Conservation (phyloP, 2,888 invertebrate genomes). For the Amaurobius ferox region DNA sequence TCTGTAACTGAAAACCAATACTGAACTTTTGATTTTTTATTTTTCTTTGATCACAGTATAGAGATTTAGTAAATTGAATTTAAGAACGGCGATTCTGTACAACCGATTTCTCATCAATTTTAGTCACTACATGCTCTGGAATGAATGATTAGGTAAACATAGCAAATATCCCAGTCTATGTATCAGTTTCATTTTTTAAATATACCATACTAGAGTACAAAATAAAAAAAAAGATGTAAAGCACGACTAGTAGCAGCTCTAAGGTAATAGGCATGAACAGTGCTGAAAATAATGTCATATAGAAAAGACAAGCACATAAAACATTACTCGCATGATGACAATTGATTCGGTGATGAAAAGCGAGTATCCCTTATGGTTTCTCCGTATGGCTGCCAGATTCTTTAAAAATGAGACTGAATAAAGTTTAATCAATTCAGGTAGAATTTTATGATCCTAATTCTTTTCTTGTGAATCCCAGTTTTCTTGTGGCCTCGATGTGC, state of each 20-base stretch:
- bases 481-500: not conserved
- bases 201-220: not conserved
- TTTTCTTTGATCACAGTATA: constrained; percentile 7
- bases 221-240: constrained; percentile 6
- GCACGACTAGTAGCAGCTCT: constrained; percentile 26
- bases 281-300: constrained; percentile 22
- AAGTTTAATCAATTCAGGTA: not conserved
- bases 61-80: not conserved
- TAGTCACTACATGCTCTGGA: not conserved
- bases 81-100: not conserved
- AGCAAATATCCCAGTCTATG: not conserved
- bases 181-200: not conserved
- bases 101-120: not conserved
- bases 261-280: constrained; percentile 19
- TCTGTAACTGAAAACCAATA: not conserved
- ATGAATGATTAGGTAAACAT: not conserved
- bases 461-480: not conserved
- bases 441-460: not conserved
- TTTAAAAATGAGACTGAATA: not conserved
- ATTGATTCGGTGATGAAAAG: constrained; percentile 1
- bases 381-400: not conserved
- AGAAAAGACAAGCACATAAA: constrained; percentile 25
- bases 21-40: constrained; percentile 14
- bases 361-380: not conserved
- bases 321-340: constrained; percentile 1